Base-by-base conservation (phyloP, 2,888 invertebrate species). In the Cryptocephalus primarius region DNA sequence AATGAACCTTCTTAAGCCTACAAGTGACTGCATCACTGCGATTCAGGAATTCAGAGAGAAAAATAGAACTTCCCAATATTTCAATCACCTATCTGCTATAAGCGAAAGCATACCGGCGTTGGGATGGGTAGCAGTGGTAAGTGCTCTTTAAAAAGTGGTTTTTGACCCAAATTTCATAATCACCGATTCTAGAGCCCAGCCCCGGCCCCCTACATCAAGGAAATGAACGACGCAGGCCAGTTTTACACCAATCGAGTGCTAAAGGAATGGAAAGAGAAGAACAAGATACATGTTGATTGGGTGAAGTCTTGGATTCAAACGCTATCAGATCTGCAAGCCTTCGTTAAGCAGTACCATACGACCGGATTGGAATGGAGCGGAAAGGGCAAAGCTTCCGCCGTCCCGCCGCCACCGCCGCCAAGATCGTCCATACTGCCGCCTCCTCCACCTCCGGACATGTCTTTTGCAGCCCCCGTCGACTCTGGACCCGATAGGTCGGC, bases 241-340 rank as follows among this genome's bases (percentile, higher is more conserved):
- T 99, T 97, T 73, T 99, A 93, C 72, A 88, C 92, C 48, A 97
- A 99, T 75, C 82, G 96, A 54, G 95, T 99, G 39, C 76, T 97
- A 48, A 96, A 94, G 71, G 96, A 97, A 55, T 94, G 88, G 87
- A 96, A 95, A 71, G 94, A 93, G 66, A 93, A 91, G 71, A 82
- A 93, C 68, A 80, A 83, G 71, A 82, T 73, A 49, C 96, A 99
- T 65, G 89, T 87, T 13, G 91, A 94, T 55, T 97, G 97, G 96
- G 90, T 88, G 55, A 87, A 85, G 66, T 77, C 89, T 4, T 97
- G 95, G 95, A 77, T 88, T 44, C 85, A 86, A 66, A 81, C 88
- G 3, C 73, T 97, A 47, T 77, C 79, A 1, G 88, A 90, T 51
- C 73, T 99, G 55, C 92, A 95, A 67, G 82, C 83, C 32, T 97